These are phyloP conservation scores for Sphaerophoria rueppellii DNA, from an alignment of 2,888 invertebrate species.

Conservation along the genomic window DNA sequence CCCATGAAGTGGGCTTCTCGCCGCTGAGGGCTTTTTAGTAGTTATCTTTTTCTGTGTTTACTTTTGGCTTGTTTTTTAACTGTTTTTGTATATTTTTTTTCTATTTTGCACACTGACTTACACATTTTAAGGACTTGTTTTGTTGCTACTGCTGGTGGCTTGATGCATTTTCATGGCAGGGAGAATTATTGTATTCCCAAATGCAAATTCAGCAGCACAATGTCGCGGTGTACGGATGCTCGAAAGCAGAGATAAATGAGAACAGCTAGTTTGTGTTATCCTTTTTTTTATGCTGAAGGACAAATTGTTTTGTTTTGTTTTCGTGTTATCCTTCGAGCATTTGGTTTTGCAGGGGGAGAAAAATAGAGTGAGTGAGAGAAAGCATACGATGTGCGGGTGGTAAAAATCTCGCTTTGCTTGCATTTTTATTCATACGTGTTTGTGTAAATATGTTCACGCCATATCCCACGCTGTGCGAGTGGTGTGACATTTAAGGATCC, in stretches of 20 bases:
- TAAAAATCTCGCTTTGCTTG: background rate
- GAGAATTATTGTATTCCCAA: conserved; percentile 52
- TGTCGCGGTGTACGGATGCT: background rate
- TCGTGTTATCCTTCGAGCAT: conserved; percentile 24
- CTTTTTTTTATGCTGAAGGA: conserved; percentile 44
- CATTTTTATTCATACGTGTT: conserved; percentile 9
- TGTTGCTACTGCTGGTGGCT: background rate
- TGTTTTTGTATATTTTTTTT: background rate
- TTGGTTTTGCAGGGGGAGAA: background rate
- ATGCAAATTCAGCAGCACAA: conserved; percentile 44
- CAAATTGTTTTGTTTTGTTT: conserved; percentile 42
- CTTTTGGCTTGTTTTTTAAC: conserved; percentile 15
- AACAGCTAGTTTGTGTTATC: conserved; percentile 66
- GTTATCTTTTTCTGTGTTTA: conserved; percentile 49
- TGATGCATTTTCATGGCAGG: conserved; percentile 1
- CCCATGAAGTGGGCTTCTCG: background rate
- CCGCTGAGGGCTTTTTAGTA: conserved; percentile 28
- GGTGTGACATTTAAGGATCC: conserved; percentile 36
- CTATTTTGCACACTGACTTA: background rate
- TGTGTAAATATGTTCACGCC: background rate
- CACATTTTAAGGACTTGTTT: background rate
- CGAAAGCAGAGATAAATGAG: conserved; percentile 55
- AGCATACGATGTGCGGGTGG: conserved; percentile 46
- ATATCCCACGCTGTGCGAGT: conserved; percentile 4
- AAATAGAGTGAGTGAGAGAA: background rate